Base-by-base conservation (phyloP, 2,113 vertebrate genomes). In the Apus apus region DNA sequence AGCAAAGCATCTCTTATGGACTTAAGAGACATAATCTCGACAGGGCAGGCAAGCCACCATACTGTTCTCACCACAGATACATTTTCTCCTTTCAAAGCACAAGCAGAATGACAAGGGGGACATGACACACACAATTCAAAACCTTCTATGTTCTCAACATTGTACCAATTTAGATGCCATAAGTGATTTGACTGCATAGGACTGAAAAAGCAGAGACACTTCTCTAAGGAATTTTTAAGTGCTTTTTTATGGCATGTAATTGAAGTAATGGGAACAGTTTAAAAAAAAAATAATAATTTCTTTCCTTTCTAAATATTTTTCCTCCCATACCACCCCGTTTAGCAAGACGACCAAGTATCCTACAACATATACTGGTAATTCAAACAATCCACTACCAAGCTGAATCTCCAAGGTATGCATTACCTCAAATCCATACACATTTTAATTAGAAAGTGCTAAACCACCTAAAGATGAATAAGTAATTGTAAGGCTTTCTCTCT, bases 31-130 rank as follows among this genome's bases (percentile, higher is more conserved):
- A n/a, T n/a, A 36, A 50, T 38, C 36, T 48, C 21, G 29, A 48
- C 5, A 34, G 26, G 19, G 21, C 3, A 2, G 16, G 62, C 40
- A 65, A 29, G 34, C 9, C 54, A 60, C 5, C 1, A 0, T 2
- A 11, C 17, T 13, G 1, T 27, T 53, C 68, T 43, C 30, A 17
- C 16, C 38, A 22, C 36, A 91, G 19, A 22, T 16, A 27, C 5
- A 27, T 74, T n/a, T 80, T 72, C 58, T 76, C 32, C 36, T 87
- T 64, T 61, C 16, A 75, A 57, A 84, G 36, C 17, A 86, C 40
- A 62, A 80, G 29, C 14, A 80, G 38, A 88, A 88, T 0, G 13
- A 67, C 26, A 77, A 74, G 22, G 20, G 6, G 25, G 22, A 74
- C 2, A 2, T 6, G 13, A 21, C 26, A 43, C 23, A 58, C 29